Base-by-base conservation (phyloP, 2,797 vertebrate genomes). In the Dendrocincla tyrannina region DNA sequence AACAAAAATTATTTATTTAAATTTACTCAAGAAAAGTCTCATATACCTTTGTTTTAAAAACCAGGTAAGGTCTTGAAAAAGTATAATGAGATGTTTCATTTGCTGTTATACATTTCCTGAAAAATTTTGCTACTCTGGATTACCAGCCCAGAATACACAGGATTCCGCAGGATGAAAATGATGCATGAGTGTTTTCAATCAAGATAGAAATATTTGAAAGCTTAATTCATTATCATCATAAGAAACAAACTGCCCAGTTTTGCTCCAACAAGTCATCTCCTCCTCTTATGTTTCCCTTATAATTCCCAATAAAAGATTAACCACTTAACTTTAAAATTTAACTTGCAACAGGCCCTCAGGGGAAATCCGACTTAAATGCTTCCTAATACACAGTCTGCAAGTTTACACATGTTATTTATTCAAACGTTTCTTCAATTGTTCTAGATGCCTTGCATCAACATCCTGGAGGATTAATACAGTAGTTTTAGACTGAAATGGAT, bases 401-500 rank as follows among this genome's bases (percentile, higher is more conserved):
- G 52, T 56, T 62, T 67, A 58, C 22, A 72, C 2, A 8, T 1
- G 1, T 91, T 97, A 98, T 60, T 95, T 96, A 91, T 97, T 95
- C 77, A 98, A 90, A 32, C 98, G 96, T 87, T 96, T 97, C 97
- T 98, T 98, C 95, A 99, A 87, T 83, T 97, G 97, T 44, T 97
- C 96, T 50, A 98, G 94, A 73, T 98, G 98, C 55, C 96, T 96
- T 92, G 96, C 92, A 66, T 89, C 98, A 92, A 98, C 69, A 41
- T 98, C 97, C 39, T 98, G 97, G 9, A 98, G 98, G 89, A 96
- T 89, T 73, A 98, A 94, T 59, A 99, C 98, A 60, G 98, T 95
- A 44, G 98, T 98, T 97, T 98, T 98, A 76, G 97, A 94, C 33
- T 91, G 94, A 20, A 88, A 95, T 15, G 98, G 97, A 90, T 98